Evolutionary conservation across 2,113 vertebrate species (phyloP), one percentile per base, ranked within the genome.

Genomic region (Sinosuthora webbiana): DNA sequence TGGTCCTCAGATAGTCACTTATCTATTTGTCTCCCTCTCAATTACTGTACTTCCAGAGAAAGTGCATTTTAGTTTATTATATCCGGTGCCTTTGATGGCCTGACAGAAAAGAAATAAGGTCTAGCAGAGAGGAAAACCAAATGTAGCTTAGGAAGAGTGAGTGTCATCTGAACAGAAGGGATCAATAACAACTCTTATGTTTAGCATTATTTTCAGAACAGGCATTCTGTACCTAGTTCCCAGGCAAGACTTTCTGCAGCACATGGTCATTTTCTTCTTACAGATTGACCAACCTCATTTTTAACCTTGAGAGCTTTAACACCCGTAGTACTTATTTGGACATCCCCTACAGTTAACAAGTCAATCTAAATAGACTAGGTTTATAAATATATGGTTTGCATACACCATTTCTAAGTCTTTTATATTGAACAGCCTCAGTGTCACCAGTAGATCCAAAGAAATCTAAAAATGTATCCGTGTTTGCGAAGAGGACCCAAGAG

Each of bases 1-100:
- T 0, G 2, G 75, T 65, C 45, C 75, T 90, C 87, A 77, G 59
- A 83, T 78, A 93, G 52, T 55, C 79, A 90, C 88, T 95, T 90
- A 81, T 2, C 17, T 95, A 30, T 93, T 93, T 90, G 30, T 71
- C 68, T 90, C 83, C 37, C 23, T 92, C 64, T 96, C 88, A 87
- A 67, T 94, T 94, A 81, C 64, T 60, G 49, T 71, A n/a, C 44
- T 83, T 64, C 65, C 85, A 94, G 80, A 64, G 60, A 90, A 93
- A 73, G 42, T 50, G 55, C 45, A 44, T 83, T 94, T 90, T 90
- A 53, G 23, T 89, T 94, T 95, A 60, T 94, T 90, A 83, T 86
- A 93, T 53, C 68, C 27, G n/a, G 31, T 52, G 44, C 50, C 82
- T 86, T 80, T 79, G 75, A 19, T 64, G 56, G 74, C 64, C 68